A percentile compares a stretch with the other conserved stretches of the same genome.
phyloP scores from a whole-genome alignment of 2,888 invertebrate genomes.

The Scaptomyza tumidula region DNA sequence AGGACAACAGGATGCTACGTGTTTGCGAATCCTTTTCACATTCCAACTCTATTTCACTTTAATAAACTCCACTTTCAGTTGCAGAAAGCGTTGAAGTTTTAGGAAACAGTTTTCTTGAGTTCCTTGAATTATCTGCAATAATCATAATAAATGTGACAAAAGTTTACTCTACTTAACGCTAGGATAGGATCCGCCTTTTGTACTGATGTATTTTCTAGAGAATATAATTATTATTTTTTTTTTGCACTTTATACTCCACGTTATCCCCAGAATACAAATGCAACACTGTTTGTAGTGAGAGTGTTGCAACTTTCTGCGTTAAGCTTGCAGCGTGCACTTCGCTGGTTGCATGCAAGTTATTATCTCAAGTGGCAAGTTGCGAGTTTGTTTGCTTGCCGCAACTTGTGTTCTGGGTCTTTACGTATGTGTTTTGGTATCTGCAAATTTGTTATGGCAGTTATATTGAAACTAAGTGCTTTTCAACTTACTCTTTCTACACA shows the following conservation, averaged over 20 bases:
- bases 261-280: slow-evolving; percentile 28
- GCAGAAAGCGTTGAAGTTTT: background rate
- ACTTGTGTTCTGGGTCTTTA: slow-evolving; percentile 27
- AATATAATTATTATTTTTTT: background rate
- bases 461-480: slow-evolving; percentile 5
- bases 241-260: slow-evolving; percentile 43
- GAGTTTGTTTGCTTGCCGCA: slow-evolving; percentile 33
- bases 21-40: slow-evolving; percentile 53
- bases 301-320: background rate
- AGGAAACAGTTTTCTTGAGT: slow-evolving; percentile 12
- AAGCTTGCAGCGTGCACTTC: background rate
- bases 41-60: slow-evolving; percentile 31
- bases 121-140: slow-evolving; percentile 51
- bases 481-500: slow-evolving; percentile 5
- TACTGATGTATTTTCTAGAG: slow-evolving; percentile 21
- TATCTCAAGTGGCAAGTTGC: slow-evolving; percentile 50
- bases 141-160: slow-evolving; percentile 64
- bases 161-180: background rate
- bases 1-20: background rate
- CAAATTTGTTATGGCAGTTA: slow-evolving; percentile 24
- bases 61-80: slow-evolving; percentile 24
- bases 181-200: background rate
- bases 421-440: slow-evolving; percentile 15
- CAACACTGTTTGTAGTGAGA: slow-evolving; percentile 50
- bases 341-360: slow-evolving; percentile 30